phyloP scores from a whole-genome alignment of 2,888 invertebrate species.

The Chymomyza fuscimana region DNA sequence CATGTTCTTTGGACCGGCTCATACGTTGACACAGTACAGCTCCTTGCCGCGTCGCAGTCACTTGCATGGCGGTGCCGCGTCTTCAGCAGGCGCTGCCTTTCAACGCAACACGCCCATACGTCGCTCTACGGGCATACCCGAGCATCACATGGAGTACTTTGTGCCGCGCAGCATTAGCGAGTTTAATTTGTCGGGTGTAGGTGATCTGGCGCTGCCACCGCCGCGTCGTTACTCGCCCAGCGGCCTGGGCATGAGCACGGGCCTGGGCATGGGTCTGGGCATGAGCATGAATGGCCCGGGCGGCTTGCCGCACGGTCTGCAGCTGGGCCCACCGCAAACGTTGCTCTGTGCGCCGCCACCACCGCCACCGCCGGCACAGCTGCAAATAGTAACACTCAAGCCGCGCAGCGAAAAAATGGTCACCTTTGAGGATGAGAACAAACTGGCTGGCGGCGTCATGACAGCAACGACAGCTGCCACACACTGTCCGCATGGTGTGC shows the following conservation, averaged over 20 bases:
- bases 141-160: slow-evolving; percentile 88
- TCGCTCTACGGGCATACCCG: slow-evolving; percentile 83
- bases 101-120: slow-evolving; percentile 85
- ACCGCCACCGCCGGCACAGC: slow-evolving; percentile 72
- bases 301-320: slow-evolving; percentile 68
- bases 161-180: slow-evolving; percentile 91
- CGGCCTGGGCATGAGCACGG: slow-evolving; percentile 51
- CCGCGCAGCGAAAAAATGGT: slow-evolving; percentile 87
- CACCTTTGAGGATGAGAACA: slow-evolving; percentile 87
- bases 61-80: slow-evolving; percentile 31
- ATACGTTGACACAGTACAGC: slow-evolving; percentile 81
- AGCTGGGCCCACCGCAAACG: slow-evolving; percentile 76
- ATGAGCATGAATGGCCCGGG: slow-evolving; percentile 1
- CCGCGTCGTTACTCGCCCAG: slow-evolving; percentile 79
- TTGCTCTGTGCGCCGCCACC: slow-evolving; percentile 73
- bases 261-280: slow-evolving; percentile 35
- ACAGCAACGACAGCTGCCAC: slow-evolving; percentile 47
- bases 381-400: slow-evolving; percentile 80
- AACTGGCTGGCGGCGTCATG: slow-evolving; percentile 44
- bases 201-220: slow-evolving; percentile 81
- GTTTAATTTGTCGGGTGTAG: slow-evolving; percentile 87
- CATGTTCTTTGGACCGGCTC: slow-evolving; percentile 79
- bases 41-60: slow-evolving; percentile 81
- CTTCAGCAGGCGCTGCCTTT: slow-evolving; percentile 78
- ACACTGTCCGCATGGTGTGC: slow-evolving; percentile 80